These are phyloP conservation scores for Cataglyphis cursor DNA, from an alignment of 2,888 invertebrate species.

Conservation along the genomic window DNA sequence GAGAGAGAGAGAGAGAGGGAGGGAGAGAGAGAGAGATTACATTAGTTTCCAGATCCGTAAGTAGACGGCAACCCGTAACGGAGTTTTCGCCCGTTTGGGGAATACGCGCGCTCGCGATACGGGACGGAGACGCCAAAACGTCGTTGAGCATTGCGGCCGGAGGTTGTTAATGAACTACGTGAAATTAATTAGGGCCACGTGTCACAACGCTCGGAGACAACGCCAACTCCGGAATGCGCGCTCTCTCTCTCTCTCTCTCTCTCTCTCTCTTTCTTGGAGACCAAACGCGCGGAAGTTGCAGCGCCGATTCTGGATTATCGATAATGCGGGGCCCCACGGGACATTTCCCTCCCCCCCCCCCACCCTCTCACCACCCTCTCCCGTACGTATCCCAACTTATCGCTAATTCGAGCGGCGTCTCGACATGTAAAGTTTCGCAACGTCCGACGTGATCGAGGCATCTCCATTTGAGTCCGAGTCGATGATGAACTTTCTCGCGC, in stretches of 20 bases:
- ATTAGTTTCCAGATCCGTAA: background rate
- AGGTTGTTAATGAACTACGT: constrained; percentile 78
- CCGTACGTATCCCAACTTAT: constrained; percentile 59
- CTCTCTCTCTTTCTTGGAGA: constrained; percentile 17
- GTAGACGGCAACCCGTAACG: background rate
- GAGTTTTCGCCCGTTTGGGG: constrained; percentile 29
- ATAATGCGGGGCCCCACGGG: constrained; percentile 72
- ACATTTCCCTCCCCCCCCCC: background rate
- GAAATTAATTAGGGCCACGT: constrained; percentile 78
- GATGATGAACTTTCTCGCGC: constrained; percentile 33
- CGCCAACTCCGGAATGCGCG: constrained; percentile 43
- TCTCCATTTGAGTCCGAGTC: constrained; percentile 19
- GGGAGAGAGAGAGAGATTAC: background rate
- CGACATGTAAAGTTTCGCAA: constrained; percentile 24
- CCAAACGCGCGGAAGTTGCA: constrained; percentile 65
- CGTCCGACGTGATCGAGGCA: constrained; percentile 43
- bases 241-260: background rate
- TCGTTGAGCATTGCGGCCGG: constrained; percentile 72
- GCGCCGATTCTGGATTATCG: constrained; percentile 77
- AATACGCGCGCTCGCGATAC: constrained; percentile 58
- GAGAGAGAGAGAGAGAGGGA: too few relatives aligned
- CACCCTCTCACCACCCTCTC: accelerated
- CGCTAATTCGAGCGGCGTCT: constrained; percentile 58
- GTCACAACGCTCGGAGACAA: constrained; percentile 70
- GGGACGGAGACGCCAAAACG: constrained; percentile 59